Percentiles rank a stretch among this genome's conserved stretches.
Evolutionary conservation across 2,113 vertebrate species (phyloP).

Genomic region (Cyprinus carpio): DNA sequence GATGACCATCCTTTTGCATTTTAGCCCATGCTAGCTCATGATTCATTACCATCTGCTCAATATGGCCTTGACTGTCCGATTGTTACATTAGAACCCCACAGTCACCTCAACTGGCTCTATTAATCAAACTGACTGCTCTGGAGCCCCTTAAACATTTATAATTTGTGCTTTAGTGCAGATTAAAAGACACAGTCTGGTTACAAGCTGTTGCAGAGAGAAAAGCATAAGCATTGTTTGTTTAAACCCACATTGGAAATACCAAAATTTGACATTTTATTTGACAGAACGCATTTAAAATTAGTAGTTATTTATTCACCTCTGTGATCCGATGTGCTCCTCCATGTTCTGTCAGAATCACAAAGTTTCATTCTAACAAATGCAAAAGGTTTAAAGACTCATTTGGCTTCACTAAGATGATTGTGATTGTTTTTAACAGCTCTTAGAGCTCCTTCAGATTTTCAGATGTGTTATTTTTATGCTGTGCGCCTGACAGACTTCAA

Average conservation of each 20-base stretch:
- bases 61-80: slow-evolving; percentile 64
- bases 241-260: background rate
- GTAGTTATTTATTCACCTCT: background rate
- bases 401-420: background rate
- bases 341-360: too few relatives aligned
- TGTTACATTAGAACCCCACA: slow-evolving; percentile 62
- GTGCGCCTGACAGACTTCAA: background rate
- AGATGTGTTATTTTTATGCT: background rate
- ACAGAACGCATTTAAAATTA: background rate
- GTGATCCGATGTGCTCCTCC: too few relatives aligned
- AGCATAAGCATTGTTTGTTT: background rate
- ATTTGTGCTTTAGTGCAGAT: slow-evolving; percentile 38
- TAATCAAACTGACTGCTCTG: slow-evolving; percentile 63
- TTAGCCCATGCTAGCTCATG: slow-evolving; percentile 31
- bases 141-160: slow-evolving; percentile 57
- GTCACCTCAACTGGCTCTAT: slow-evolving; percentile 56
- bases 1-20: slow-evolving; percentile 6
- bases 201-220: background rate
- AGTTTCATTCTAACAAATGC: background rate
- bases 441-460: background rate
- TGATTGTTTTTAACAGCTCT: background rate
- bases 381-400: background rate
- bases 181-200: slow-evolving; percentile 26
- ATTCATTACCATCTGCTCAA: slow-evolving; percentile 65
- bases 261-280: background rate